Evolutionary conservation across 2,113 vertebrate species (phyloP).

Genomic region (Psittacus erithacus): DNA sequence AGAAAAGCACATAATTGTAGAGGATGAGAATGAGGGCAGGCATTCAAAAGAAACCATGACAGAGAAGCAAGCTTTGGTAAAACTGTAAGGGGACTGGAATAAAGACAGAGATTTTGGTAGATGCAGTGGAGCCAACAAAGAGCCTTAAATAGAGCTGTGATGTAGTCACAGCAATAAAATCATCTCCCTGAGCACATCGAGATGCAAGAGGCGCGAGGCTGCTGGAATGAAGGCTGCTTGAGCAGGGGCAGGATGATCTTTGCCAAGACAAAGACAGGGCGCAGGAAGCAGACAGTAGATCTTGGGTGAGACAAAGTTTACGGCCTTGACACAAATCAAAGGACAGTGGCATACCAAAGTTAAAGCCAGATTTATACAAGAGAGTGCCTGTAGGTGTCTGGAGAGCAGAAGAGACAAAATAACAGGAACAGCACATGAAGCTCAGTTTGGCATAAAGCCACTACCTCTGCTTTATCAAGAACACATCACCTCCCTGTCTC

Average conservation of each 20-base stretch:
- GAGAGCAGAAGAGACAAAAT: background rate
- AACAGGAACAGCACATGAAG: background rate
- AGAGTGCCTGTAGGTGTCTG: fast-evolving
- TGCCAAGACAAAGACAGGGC: fast-evolving
- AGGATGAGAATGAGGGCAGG: background rate
- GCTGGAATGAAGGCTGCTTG: background rate
- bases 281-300: background rate
- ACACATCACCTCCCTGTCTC: background rate
- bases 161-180: background rate
- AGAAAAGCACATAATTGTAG: background rate
- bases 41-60: fast-evolving
- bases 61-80: background rate
- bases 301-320: background rate
- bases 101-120: background rate
- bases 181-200: fast-evolving
- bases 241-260: background rate
- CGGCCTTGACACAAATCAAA: background rate
- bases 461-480: background rate
- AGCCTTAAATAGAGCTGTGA: background rate
- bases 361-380: background rate
- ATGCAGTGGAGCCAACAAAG: background rate
- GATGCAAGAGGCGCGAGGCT: background rate
- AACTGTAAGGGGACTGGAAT: fast-evolving
- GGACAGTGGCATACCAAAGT: background rate
- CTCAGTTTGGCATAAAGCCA: background rate